Conservation (phyloP, 2,113 vertebrate genomes). For the Phasianus colchicus region DNA sequence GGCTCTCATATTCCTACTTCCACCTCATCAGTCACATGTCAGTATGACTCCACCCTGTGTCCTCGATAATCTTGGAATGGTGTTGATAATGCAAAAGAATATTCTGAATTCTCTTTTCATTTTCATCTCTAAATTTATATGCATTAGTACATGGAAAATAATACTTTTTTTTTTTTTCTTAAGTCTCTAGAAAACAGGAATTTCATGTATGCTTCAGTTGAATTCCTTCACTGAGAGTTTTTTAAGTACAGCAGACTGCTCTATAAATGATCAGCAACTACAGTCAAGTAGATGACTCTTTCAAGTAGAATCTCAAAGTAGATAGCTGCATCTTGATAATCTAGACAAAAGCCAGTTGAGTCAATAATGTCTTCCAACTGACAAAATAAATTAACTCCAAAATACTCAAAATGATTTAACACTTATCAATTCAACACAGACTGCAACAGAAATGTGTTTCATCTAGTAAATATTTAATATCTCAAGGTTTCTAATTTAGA, state of each 20-base stretch:
- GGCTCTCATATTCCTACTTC: slow-evolving; percentile 72
- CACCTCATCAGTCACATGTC: slow-evolving; percentile 81
- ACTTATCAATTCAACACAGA: not conserved
- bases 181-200: not conserved
- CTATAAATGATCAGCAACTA: not conserved
- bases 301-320: not conserved
- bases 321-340: not conserved
- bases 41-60: slow-evolving; percentile 56
- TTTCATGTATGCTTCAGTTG: slow-evolving; percentile 27
- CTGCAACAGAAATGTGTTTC: not conserved
- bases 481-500: not conserved
- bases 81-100: slow-evolving; percentile 53
- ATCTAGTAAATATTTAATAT: not conserved
- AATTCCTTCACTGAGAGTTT: slow-evolving; percentile 14
- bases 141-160: slow-evolving; percentile 29
- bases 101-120: slow-evolving; percentile 25
- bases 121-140: slow-evolving; percentile 16
- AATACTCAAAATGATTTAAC: not conserved
- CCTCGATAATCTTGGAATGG: slow-evolving; percentile 56
- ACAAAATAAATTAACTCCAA: not conserved
- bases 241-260: slow-evolving; percentile 16
- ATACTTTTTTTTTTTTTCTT: not conserved
- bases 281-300: not conserved
- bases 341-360: not conserved
- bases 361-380: not conserved